Conservation (phyloP, 2,888 invertebrate species). For the Cordilura impudica region DNA sequence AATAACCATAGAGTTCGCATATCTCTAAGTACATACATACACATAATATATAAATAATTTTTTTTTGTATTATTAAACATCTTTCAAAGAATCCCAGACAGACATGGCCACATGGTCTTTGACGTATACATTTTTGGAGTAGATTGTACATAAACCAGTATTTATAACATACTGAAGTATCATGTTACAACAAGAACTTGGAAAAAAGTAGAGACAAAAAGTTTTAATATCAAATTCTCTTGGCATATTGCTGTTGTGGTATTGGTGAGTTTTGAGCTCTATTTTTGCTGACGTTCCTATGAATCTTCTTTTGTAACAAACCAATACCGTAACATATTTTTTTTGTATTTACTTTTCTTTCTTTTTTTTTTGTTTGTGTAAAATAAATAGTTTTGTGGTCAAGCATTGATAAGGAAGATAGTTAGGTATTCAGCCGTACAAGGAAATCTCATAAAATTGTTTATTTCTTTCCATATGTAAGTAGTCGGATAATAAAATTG, state of each 20-base stretch:
- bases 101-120: constrained; percentile 43
- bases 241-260: constrained; percentile 31
- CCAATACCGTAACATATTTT: constrained; percentile 33
- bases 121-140: constrained; percentile 2
- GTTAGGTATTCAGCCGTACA: constrained; percentile 29
- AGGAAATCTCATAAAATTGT: constrained; percentile 21
- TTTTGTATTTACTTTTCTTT: too few relatives aligned
- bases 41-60: neutral
- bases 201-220: constrained; percentile 3
- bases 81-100: constrained; percentile 9
- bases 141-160: neutral
- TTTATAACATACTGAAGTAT: constrained; percentile 28
- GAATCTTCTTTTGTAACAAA: constrained; percentile 17
- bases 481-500: too few relatives aligned
- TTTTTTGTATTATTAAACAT: neutral
- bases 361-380: neutral
- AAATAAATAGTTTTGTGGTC: constrained; percentile 36
- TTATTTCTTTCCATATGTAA: too few relatives aligned
- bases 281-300: constrained; percentile 41
- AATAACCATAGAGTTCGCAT: constrained; percentile 49
- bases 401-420: constrained; percentile 34
- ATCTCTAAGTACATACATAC: constrained; percentile 12
- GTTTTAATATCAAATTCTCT: constrained; percentile 51
- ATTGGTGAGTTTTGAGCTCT: neutral
- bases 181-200: constrained; percentile 43